A percentile compares a stretch with the other conserved stretches of the same genome.
Conservation (phyloP, 2,797 vertebrate species). For the Limnodromus scolopaceus region DNA sequence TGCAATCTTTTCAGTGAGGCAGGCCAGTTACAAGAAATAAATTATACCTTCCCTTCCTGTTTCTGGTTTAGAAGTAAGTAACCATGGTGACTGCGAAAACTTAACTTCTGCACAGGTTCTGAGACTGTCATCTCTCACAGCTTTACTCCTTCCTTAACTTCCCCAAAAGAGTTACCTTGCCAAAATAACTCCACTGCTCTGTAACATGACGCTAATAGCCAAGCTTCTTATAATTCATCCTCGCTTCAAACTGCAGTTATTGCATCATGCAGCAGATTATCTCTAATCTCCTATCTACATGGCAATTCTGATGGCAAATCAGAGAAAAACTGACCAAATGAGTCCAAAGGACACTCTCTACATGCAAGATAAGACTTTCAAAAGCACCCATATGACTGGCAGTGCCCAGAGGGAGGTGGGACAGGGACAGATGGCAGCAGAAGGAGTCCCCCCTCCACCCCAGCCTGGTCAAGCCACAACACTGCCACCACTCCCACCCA, state of each 20-base stretch:
- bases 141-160: background rate
- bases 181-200: background rate
- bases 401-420: background rate
- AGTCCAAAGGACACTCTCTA: background rate
- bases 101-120: background rate
- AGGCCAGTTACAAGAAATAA: background rate
- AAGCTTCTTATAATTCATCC: background rate
- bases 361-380: background rate
- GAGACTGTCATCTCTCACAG: background rate
- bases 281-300: background rate
- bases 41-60: background rate
- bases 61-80: conserved; percentile 23
- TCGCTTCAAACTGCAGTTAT: background rate
- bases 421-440: accelerated
- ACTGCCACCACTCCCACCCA: accelerated
- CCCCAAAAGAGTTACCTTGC: background rate
- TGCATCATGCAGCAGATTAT: background rate
- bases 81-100: conserved; percentile 28
- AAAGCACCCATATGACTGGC: background rate
- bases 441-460: background rate
- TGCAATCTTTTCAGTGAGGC: background rate
- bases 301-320: background rate
- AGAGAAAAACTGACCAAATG: background rate
- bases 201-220: background rate
- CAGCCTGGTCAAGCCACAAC: accelerated